Percentiles rank a stretch among this genome's conserved stretches.
These are phyloP conservation scores for Gymnodraco acuticeps DNA, from an alignment of 2,797 vertebrate genomes.

Conservation along the genomic window DNA sequence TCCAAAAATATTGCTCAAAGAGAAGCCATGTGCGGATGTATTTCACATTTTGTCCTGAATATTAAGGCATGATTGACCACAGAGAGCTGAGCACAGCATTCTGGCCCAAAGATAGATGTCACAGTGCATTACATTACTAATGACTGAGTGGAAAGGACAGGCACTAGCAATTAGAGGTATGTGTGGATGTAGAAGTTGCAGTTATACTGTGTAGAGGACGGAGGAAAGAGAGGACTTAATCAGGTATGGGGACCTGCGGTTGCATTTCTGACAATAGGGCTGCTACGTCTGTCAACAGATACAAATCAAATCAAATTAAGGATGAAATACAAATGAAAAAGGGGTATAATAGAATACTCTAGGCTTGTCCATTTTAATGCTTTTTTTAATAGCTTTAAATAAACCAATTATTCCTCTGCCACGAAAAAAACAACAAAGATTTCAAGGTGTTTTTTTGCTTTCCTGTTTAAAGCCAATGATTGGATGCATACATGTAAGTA, in stretches of 20 bases:
- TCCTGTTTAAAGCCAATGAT: not conserved
- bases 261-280: conserved; percentile 18
- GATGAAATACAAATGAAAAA: conserved; percentile 27
- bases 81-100: conserved; percentile 69
- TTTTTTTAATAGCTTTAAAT: not conserved
- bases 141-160: conserved; percentile 73
- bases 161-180: conserved; percentile 71
- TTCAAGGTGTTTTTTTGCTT: not conserved
- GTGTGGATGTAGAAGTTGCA: conserved; percentile 50
- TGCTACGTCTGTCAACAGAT: conserved; percentile 52
- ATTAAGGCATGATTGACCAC: conserved; percentile 52
- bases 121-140: conserved; percentile 71
- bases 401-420: not conserved
- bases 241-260: conserved; percentile 22
- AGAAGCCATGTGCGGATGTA: not conserved
- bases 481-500: conserved; percentile 1
- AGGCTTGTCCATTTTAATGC: not conserved
- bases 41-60: conserved; percentile 12
- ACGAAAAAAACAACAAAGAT: not conserved
- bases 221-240: conserved; percentile 32
- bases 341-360: conserved; percentile 36
- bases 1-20: conserved; percentile 1
- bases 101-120: conserved; percentile 73
- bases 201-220: conserved; percentile 23
- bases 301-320: conserved; percentile 15